Evolutionary conservation across 2,113 vertebrate species (phyloP).

Genomic region (Narcine bancroftii): DNA sequence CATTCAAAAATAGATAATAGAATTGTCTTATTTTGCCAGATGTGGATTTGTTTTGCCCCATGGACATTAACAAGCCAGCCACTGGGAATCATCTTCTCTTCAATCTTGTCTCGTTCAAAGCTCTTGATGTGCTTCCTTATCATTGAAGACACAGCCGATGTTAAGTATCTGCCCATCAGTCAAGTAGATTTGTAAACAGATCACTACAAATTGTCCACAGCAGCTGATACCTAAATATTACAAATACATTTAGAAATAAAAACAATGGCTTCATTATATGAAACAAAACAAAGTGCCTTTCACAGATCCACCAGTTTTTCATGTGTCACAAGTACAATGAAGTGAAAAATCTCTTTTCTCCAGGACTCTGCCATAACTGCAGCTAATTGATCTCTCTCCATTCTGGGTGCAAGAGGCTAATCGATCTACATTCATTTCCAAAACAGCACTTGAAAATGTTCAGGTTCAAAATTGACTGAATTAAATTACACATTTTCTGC

Average conservation of each 20-base stretch:
- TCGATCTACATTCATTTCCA: background rate
- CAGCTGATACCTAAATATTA: background rate
- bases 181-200: background rate
- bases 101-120: background rate
- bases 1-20: constrained; percentile 24
- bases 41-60: constrained; percentile 7
- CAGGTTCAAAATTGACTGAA: background rate
- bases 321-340: background rate
- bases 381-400: background rate
- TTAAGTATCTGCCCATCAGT: background rate
- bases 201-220: background rate
- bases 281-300: background rate
- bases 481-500: background rate
- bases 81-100: constrained; percentile 3
- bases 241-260: background rate
- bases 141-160: background rate
- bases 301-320: background rate
- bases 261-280: background rate
- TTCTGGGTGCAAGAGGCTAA: background rate
- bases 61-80: constrained; percentile 6
- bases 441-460: background rate
- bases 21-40: constrained; percentile 20
- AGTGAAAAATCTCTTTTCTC: background rate
- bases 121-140: background rate
- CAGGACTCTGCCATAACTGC: background rate